These are phyloP conservation scores for Rousettus leschenaultii DNA, from an alignment of 2,113 vertebrate genomes.

Conservation along the genomic window DNA sequence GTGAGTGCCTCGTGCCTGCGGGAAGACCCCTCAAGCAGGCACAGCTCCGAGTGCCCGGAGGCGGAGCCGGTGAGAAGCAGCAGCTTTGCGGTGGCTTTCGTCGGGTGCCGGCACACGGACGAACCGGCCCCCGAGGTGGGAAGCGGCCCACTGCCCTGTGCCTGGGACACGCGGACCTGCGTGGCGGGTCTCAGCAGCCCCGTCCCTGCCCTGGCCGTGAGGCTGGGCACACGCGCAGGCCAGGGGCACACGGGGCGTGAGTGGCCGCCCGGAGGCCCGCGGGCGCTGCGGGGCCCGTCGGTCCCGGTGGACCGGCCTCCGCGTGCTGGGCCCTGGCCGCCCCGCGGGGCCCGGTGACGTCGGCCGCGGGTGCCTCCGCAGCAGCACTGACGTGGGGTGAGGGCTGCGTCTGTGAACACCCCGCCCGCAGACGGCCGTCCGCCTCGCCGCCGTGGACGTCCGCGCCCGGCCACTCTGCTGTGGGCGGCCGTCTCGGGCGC, in stretches of 20 bases:
- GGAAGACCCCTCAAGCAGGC: background rate
- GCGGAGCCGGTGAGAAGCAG: background rate
- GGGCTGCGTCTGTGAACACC: fast-evolving
- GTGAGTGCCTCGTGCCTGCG: background rate
- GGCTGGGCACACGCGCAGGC: fast-evolving
- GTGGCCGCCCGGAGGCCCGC: fast-evolving
- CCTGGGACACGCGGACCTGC: fast-evolving
- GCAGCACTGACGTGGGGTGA: fast-evolving
- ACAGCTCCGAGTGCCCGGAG: no score
- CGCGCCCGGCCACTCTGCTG: fast-evolving
- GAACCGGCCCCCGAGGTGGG: background rate
- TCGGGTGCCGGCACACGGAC: background rate
- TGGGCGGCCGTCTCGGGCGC: background rate
- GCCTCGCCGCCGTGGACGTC: fast-evolving
- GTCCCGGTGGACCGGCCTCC: no score
- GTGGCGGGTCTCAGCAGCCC: no score
- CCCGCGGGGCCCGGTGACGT: no score
- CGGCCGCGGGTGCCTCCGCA: no score
- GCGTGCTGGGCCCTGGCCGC: no score
- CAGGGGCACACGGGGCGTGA: fast-evolving
- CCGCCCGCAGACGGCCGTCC: fast-evolving
- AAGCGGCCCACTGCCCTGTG: fast-evolving
- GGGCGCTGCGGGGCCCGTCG: fast-evolving
- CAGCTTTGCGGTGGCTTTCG: background rate
- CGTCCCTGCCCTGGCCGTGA: background rate